Base-by-base conservation (phyloP, 2,113 vertebrate genomes). In the Lasiurus borealis region DNA sequence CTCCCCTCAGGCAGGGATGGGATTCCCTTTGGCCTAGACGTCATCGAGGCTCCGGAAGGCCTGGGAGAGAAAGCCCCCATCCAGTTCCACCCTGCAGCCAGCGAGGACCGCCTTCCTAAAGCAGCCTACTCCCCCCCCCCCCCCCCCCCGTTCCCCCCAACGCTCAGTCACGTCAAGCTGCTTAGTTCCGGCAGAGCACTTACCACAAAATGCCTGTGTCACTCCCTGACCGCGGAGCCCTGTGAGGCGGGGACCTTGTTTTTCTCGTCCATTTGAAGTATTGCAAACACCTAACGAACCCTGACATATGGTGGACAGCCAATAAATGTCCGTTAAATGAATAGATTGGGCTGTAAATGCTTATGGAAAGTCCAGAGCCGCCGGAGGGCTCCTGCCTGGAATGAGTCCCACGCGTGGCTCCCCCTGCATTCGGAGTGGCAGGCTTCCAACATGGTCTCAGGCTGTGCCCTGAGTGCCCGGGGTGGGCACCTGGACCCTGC, bases 211-310 rank as follows among this genome's bases (percentile, higher is more conserved):
- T 0, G n/a, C n/a, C 40, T 18, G 0, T 18, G 14, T 36, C 64
- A 13, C 19, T 81, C 66, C 2, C 29, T 46, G 0, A 3, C n/a
- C 64, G 29, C 4, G 16, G 73, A 85, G 23, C 48, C 85, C 89
- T 73, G 3, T 48, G 59, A 50, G 92, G 4, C 50, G 31, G 48
- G 16, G 50, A 19, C 29, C 62, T 76, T 27, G 10, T 64, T 81
- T 83, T 73, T 25, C 73, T 52, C 73, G 21, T 40, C 71, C n/a
- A 18, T 13, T 13, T 16, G 27, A 23, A 52, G 29, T 34, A 64
- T 34, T 92, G 62, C 85, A 69, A 69, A 80, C 16, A 78, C 89
- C 91, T 92, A 92, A 92, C 91, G 77, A 86, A 73, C 78, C 12
- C 93, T 90, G 84, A 76, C 95, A 69, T 64, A 66, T 19, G 92